Base-by-base conservation (phyloP, 1,140 invertebrate genomes). In the Adelges cooleyi region DNA sequence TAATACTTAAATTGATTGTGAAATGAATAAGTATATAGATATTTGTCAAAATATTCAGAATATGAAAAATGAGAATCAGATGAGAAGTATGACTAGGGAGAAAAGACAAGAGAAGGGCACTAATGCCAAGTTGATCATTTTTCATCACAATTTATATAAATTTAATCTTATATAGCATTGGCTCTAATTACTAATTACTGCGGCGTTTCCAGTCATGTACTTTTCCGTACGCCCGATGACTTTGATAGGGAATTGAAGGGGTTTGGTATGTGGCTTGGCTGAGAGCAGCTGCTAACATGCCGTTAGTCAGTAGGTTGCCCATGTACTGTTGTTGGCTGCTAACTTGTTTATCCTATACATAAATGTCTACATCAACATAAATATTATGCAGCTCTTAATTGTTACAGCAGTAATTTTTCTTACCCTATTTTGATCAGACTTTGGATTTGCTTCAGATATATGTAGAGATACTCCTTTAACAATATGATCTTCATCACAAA, bases 401-500 rank as follows among this genome's bases (percentile, higher is more conserved):
- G n/a, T n/a, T n/a, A n/a, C n/a, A n/a, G n/a, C 5, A 48, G 6
- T 29, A 17, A 27, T 42, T 59, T 1, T 46, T 29, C 72, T 70
- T 13, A 71, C 71, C 27, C 70, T 69, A 65, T 51, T 67, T 36
- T 68, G 54, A 33, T 88, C 86, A n/a, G 81, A 84, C 74, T 95
- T 95, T 10, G 94, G 94, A 42, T 92, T 91, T 65, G 94, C 94
- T 77, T 92, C 94, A 50, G 91, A 95, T 40, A 97, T 91, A 80
- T 96, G 92, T 3, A 98, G 90, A 69, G 92, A 94, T 3, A 93
- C 89, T 66, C 85, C 81, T 77, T 95, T 95, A 49, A 98, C 92
- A 69, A 97, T 95, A 75, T 97, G 94, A 80, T 97, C 93, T 77
- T 98, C 92, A 18, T 94, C 94, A 78, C 93, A 97, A 1, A 95